These are phyloP conservation scores for Eubucco bourcierii DNA, from an alignment of 2,113 vertebrate species.

Conservation along the genomic window DNA sequence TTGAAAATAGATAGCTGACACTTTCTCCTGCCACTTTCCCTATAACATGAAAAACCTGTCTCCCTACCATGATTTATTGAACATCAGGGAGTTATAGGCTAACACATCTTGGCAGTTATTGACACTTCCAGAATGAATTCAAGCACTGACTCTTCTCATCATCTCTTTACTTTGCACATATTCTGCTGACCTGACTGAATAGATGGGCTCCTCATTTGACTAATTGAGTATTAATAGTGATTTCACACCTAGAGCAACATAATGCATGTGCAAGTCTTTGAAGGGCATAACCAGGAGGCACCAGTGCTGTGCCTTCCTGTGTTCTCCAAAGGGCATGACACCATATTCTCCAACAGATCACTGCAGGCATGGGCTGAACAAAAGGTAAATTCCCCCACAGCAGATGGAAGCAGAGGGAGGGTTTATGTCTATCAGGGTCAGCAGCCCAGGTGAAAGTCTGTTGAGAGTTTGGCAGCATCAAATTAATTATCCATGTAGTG, in stretches of 20 bases:
- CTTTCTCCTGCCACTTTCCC: slow-evolving; percentile 3
- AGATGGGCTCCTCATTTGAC: background rate
- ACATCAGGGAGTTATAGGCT: background rate
- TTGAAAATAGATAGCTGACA: slow-evolving; percentile 52
- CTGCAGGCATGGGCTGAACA: background rate
- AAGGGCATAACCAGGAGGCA: background rate
- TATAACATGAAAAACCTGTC: slow-evolving; percentile 46
- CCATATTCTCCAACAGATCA: background rate
- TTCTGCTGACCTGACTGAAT: background rate
- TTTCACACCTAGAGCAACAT: background rate
- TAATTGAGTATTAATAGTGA: background rate
- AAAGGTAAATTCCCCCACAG: background rate
- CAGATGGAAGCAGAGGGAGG: background rate
- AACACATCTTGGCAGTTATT: slow-evolving; percentile 39
- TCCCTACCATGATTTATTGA: slow-evolving; percentile 28
- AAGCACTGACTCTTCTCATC: background rate
- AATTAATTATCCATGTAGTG: slow-evolving; percentile 47
- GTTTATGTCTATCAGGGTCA: background rate
- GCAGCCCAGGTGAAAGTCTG: slow-evolving; percentile 27
- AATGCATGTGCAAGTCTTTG: background rate
- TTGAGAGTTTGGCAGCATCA: slow-evolving; percentile 33
- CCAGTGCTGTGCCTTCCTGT: background rate
- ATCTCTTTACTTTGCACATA: background rate
- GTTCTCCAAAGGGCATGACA: background rate
- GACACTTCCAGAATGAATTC: slow-evolving; percentile 37